Conservation (phyloP, 2,888 invertebrate genomes). For the Therioaphis trifolii region DNA sequence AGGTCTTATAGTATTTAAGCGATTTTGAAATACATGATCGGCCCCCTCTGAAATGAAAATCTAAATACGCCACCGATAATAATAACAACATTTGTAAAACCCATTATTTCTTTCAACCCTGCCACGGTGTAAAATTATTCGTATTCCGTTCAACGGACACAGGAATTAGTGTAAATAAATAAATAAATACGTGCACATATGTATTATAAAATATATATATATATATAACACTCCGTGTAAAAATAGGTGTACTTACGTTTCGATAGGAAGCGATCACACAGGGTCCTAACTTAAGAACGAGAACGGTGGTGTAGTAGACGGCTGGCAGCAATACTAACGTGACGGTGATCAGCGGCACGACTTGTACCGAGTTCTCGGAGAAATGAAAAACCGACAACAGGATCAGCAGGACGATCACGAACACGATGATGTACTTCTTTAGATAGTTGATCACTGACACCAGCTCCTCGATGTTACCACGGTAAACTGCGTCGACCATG, state of each 20-base stretch:
- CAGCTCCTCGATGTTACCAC: slow-evolving; percentile 50
- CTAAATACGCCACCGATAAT: no score
- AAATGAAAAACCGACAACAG: slow-evolving; percentile 51
- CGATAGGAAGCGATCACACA: background rate
- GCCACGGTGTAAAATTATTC: no score
- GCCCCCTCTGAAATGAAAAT: no score
- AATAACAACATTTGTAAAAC: no score
- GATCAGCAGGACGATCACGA: slow-evolving; percentile 35
- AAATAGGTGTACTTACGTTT: slow-evolving; percentile 27
- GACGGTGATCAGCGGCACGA: slow-evolving; percentile 44
- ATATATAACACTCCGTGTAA: no score
- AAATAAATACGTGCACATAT: no score
- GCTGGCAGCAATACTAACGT: slow-evolving; percentile 44
- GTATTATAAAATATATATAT: no score
- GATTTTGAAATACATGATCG: no score
- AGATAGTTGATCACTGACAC: slow-evolving; percentile 37
- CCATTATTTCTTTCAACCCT: no score
- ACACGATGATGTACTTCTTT: slow-evolving; percentile 48
- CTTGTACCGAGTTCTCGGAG: slow-evolving; percentile 30
- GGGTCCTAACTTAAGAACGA: slow-evolving; percentile 27
- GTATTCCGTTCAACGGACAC: no score
- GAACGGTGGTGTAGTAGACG: slow-evolving; percentile 47
- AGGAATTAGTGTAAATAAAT: no score
- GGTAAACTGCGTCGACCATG: slow-evolving; percentile 57
- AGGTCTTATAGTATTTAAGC: no score